Base-by-base conservation (phyloP, 1,140 invertebrate genomes). In the Globodera ellingtonae region DNA sequence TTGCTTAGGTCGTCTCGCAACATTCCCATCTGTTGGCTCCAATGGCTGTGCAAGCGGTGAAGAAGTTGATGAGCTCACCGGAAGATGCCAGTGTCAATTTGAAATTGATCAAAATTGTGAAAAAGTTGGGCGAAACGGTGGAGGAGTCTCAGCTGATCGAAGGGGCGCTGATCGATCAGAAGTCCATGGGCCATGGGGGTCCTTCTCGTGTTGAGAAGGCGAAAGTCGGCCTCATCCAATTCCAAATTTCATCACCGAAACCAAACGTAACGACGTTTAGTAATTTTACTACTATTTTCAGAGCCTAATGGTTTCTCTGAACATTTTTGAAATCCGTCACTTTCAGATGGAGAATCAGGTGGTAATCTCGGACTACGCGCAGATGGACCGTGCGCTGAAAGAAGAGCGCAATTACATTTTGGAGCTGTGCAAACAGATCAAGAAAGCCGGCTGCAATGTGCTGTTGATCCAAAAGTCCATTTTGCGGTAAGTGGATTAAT, bases 191-290 rank as follows among this genome's bases (percentile, higher is more conserved):
- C 72, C 92, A 94, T 65, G 95, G 95, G 89, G 96, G 95, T 6
- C 95, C 96, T 1, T 95, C 93, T 83, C 93, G 93, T 86, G 92
- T 99, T 82, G 97, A 99, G 89, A 98, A 98, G 90, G 97, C 96
- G 4, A 98, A 98, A 91, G 97, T 99, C 91, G 98, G 95, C 82
- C 92, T 99, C 0, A 99, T 99, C 85, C 98, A 99, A 90, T 99
- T 99, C 90, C 99, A 98, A 90, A 96, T 99, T 90, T 99, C 97
- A 66, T 95, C 98, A 78, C 98, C 98, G 9, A 99, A 99, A 91
- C 98, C 98, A 80, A 97, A 99, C 92, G 95, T 96, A 3, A 91
- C 71, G 80, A 78, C 44, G 70, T 81, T 24, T n/a, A n/a, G n/a
- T n/a, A n/a, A n/a, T n/a, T n/a, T n/a, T n/a, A n/a, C n/a, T n/a